Conservation (phyloP, 2,113 vertebrate species). For the Ceratotherium simum region DNA sequence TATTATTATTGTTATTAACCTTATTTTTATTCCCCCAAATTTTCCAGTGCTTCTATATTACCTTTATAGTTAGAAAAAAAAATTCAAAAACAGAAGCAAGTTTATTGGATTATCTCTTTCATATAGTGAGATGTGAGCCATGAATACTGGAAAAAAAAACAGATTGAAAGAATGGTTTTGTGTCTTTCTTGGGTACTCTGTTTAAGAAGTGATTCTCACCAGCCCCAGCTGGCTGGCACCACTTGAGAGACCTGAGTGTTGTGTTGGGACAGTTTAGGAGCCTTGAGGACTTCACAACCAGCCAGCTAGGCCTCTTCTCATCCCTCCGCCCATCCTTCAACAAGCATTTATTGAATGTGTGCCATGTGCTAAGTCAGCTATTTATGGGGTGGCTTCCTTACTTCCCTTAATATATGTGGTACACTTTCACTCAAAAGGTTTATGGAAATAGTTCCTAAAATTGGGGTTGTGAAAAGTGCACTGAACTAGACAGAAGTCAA, state of each 20-base stretch:
- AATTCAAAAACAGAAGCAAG: not conserved
- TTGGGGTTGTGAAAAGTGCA: not conserved
- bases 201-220: constrained; percentile 6
- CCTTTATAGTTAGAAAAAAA: not conserved
- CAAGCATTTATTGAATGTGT: not conserved
- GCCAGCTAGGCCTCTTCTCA: not conserved
- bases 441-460: constrained; percentile 4
- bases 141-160: not conserved
- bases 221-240: not conserved
- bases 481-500: not conserved
- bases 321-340: not conserved
- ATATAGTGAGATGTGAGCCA: not conserved
- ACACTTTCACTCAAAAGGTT: not conserved
- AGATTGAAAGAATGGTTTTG: not conserved
- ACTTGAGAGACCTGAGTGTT: not conserved
- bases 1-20: not conserved
- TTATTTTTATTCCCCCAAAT: not conserved
- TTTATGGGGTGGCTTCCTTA: not conserved
- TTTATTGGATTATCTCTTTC: not conserved
- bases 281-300: not conserved
- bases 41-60: not conserved
- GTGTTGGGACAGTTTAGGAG: not conserved
- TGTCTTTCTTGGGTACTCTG: not conserved
- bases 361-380: not conserved
- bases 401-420: not conserved